Conservation (phyloP, 2,888 invertebrate species). For the Leptopilina syphax region DNA sequence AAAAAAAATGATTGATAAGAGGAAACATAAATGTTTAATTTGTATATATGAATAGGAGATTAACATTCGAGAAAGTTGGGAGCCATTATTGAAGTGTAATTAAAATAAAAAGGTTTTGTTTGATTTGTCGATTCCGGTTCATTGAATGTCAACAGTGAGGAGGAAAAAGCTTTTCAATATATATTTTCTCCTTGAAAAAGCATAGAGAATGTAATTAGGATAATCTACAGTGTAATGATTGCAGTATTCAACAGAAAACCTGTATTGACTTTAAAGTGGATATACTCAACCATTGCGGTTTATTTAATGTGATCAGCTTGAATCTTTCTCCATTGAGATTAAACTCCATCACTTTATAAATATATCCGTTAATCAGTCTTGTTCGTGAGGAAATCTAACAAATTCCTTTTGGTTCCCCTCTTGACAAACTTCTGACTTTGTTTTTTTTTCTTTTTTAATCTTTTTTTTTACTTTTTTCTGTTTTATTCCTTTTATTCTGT, state of each 20-base stretch:
- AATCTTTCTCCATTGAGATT: neutral
- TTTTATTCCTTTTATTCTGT: too few relatives aligned
- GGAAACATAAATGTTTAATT: too few relatives aligned
- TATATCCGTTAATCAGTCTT: slow-evolving; percentile 3
- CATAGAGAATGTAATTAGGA: slow-evolving; percentile 31
- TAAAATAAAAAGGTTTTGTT: slow-evolving; percentile 12
- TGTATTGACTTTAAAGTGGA: slow-evolving; percentile 28
- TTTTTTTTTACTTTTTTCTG: too few relatives aligned
- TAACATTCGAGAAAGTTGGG: too few relatives aligned
- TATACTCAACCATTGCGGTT: neutral
- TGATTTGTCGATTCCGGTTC: slow-evolving; percentile 1
- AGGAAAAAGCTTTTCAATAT: slow-evolving; percentile 18
- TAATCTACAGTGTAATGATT: slow-evolving; percentile 30
- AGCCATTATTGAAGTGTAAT: neutral
- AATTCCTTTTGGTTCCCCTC: neutral
- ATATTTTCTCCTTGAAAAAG: slow-evolving; percentile 15
- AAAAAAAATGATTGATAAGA: too few relatives aligned
- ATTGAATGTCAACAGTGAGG: slow-evolving; percentile 1
- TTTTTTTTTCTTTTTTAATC: neutral
- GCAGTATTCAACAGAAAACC: slow-evolving; percentile 1
- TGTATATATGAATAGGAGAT: too few relatives aligned
- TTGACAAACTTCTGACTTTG: neutral
- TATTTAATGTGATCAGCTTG: slow-evolving; percentile 22
- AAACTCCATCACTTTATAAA: neutral
- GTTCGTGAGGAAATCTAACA: neutral